A percentile compares a stretch with the other conserved stretches of the same genome.
Evolutionary conservation across 2,797 vertebrate species (phyloP).

Genomic region (Danio tinwini): DNA sequence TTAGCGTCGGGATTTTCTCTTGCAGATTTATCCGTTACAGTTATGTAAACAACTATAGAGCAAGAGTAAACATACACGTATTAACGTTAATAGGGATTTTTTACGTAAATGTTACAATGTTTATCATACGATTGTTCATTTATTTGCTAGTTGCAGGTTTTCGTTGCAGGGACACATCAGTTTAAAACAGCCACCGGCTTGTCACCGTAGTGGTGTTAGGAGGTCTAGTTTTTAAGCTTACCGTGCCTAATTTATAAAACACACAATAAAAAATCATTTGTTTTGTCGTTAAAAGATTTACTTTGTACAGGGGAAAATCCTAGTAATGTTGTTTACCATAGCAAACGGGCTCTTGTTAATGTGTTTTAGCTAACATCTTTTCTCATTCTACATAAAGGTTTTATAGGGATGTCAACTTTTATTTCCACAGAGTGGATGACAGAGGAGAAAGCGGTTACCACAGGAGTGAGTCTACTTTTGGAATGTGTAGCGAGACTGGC

Average conservation of each 20-base stretch:
- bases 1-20: constrained; percentile 12
- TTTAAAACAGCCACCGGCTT: constrained; percentile 4
- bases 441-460: not conserved
- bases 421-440: not conserved
- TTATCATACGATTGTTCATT: not conserved
- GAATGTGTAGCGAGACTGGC: not conserved
- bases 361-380: not conserved
- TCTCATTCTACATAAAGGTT: not conserved
- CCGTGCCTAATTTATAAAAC: not conserved
- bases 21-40: constrained; percentile 7
- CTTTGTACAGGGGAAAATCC: not conserved
- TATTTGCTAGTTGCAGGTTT: not conserved
- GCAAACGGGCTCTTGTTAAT: not conserved
- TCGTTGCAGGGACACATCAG: not conserved
- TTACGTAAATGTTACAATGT: not conserved
- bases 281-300: not conserved
- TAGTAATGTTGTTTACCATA: not conserved
- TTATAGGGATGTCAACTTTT: not conserved
- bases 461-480: constrained; percentile 7
- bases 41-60: not conserved
- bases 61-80: not conserved
- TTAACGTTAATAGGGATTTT: not conserved
- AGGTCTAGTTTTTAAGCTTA: not conserved
- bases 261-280: not conserved
- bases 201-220: not conserved